These are phyloP conservation scores for Procambarus virginalis DNA, from an alignment of 1,140 invertebrate species.

Conservation along the genomic window DNA sequence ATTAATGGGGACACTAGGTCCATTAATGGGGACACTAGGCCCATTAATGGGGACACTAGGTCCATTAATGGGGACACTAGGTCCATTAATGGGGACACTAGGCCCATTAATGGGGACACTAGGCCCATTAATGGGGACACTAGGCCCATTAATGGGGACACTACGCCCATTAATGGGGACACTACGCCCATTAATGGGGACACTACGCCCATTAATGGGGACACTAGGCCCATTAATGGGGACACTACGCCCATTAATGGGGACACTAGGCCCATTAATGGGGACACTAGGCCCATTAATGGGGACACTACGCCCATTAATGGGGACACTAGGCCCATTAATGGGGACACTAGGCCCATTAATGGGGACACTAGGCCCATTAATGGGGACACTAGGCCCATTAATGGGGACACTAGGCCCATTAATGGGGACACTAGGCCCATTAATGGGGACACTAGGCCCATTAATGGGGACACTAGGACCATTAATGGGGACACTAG, in stretches of 20 bases:
- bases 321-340: not conserved
- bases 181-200: not conserved
- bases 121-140: not conserved
- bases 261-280: not conserved
- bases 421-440: too few species aligned
- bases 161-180: not conserved
- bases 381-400: not conserved
- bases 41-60: too few species aligned
- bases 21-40: not conserved
- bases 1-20: not conserved
- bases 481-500: not conserved
- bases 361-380: too few species aligned
- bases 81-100: not conserved
- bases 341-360: not conserved
- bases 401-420: not conserved
- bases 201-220: not conserved
- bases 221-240: not conserved
- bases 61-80: not conserved
- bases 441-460: not conserved
- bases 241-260: not conserved
- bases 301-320: too few species aligned
- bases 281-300: not conserved
- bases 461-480: not conserved
- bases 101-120: too few species aligned
- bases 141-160: not conserved